These are phyloP conservation scores for Pilophorus perplexus DNA, from an alignment of 2,888 invertebrate species.

Conservation along the genomic window DNA sequence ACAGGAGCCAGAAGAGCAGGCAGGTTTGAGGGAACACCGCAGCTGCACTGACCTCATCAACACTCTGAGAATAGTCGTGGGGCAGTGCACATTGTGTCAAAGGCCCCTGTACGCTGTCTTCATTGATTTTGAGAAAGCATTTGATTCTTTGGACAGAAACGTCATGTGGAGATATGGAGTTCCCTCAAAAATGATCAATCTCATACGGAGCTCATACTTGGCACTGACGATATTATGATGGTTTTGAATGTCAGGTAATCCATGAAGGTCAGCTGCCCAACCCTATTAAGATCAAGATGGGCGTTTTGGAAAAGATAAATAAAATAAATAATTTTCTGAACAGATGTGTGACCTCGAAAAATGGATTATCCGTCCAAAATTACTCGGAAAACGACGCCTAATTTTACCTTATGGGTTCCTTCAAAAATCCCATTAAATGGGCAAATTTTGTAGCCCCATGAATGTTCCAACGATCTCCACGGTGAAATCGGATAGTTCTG, in stretches of 20 bases:
- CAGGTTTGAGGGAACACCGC: conserved; percentile 18
- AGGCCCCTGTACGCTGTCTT: conserved; percentile 11
- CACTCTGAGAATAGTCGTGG: conserved; percentile 1
- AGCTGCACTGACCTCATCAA: conserved; percentile 24
- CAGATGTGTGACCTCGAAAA: too few species aligned
- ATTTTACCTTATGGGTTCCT: too few species aligned
- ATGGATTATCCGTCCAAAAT: too few species aligned
- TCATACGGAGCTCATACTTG: conserved; percentile 20
- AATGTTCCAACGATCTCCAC: too few species aligned
- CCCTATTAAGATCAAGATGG: conserved; percentile 6
- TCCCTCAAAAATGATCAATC: conserved; percentile 5
- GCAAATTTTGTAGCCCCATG: too few species aligned
- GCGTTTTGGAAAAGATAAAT: too few species aligned
- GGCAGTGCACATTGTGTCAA: conserved; percentile 10
- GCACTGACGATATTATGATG: too few species aligned
- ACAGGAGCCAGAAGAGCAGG: too few species aligned
- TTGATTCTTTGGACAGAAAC: conserved; percentile 25
- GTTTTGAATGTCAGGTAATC: conserved; percentile 12
- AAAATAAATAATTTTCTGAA: too few species aligned
- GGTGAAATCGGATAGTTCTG: too few species aligned
- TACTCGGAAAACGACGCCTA: too few species aligned
- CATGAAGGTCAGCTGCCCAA: conserved; percentile 3
- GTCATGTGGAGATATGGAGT: conserved; percentile 9
- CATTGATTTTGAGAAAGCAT: conserved; percentile 12
- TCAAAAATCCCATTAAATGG: too few species aligned